Conservation (phyloP, 2,797 vertebrate genomes). For the Cyclopterus lumpus region DNA sequence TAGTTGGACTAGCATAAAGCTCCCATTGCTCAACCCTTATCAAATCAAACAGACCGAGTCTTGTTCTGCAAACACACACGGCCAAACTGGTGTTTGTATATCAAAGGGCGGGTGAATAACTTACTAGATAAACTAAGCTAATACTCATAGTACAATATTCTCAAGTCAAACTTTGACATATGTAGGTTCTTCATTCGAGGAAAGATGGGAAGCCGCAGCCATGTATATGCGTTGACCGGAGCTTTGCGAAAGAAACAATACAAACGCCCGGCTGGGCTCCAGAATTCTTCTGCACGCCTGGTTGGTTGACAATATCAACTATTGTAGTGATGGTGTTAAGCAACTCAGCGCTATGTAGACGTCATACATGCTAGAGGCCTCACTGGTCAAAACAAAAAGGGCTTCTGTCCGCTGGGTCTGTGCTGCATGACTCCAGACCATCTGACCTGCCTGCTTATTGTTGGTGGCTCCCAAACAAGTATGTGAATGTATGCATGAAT, state of each 20-base stretch:
- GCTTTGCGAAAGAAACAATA: conserved; percentile 35
- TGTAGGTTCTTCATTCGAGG: conserved; percentile 62
- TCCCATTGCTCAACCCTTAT: conserved; percentile 64
- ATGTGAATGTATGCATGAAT: conserved; percentile 9
- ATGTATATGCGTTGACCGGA: conserved; percentile 41
- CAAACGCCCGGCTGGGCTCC: conserved; percentile 26
- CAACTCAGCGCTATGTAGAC: conserved; percentile 46
- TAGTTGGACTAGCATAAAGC: conserved; percentile 35
- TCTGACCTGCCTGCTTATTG: conserved; percentile 30
- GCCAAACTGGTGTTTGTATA: conserved; percentile 17
- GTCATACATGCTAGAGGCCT: conserved; percentile 45
- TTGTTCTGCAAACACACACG: conserved; percentile 57
- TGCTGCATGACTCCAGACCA: conserved; percentile 30
- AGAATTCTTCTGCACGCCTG: conserved; percentile 76
- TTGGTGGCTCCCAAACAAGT: conserved; percentile 13
- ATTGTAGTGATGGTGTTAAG: conserved; percentile 55
- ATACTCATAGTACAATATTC: background rate
- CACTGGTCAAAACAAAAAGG: conserved; percentile 57
- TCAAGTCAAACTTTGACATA: conserved; percentile 4
- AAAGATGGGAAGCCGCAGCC: conserved; percentile 80
- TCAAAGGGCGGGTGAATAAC: conserved; percentile 30
- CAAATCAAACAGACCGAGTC: conserved; percentile 63
- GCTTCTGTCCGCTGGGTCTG: conserved; percentile 7
- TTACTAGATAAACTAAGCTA: conserved; percentile 1
- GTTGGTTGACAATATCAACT: conserved; percentile 80